Percentiles rank a stretch among this genome's conserved stretches.
phyloP scores from a whole-genome alignment of 1,140 invertebrate genomes.

The Drosophila rufa region DNA sequence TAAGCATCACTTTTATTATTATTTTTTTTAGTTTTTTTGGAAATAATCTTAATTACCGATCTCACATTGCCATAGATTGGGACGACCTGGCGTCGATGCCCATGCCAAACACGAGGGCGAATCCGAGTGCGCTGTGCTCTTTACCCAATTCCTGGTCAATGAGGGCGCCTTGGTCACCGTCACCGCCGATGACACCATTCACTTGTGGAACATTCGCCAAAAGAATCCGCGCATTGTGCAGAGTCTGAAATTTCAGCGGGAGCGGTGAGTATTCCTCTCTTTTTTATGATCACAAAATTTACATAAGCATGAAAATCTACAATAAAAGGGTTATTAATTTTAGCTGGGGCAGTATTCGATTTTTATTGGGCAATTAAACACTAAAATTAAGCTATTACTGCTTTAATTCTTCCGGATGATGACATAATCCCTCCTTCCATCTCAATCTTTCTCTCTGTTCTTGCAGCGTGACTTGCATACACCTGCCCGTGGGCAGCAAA shows the following conservation, averaged over 20 bases:
- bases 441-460: neutral
- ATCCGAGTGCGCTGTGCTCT: constrained; percentile 91
- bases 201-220: constrained; percentile 99
- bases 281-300: neutral
- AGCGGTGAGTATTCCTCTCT: constrained; percentile 90
- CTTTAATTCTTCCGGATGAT: neutral
- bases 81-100: constrained; percentile 97
- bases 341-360: too few relatives aligned
- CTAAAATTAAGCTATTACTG: neutral
- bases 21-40: neutral
- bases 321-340: too few relatives aligned
- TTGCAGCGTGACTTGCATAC: constrained; percentile 95
- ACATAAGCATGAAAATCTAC: too few relatives aligned
- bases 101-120: constrained; percentile 94
- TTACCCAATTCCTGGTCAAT: constrained; percentile 97
- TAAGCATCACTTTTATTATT: constrained; percentile 86
- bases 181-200: constrained; percentile 97
- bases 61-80: constrained; percentile 88
- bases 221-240: constrained; percentile 97
- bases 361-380: neutral
- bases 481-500: constrained; percentile 98
- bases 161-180: constrained; percentile 97
- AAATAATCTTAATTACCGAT: neutral
- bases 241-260: constrained; percentile 97
- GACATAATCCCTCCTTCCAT: constrained; percentile 14